These are phyloP conservation scores for Bombus sylvicola DNA, from an alignment of 1,140 invertebrate species.

Conservation along the genomic window DNA sequence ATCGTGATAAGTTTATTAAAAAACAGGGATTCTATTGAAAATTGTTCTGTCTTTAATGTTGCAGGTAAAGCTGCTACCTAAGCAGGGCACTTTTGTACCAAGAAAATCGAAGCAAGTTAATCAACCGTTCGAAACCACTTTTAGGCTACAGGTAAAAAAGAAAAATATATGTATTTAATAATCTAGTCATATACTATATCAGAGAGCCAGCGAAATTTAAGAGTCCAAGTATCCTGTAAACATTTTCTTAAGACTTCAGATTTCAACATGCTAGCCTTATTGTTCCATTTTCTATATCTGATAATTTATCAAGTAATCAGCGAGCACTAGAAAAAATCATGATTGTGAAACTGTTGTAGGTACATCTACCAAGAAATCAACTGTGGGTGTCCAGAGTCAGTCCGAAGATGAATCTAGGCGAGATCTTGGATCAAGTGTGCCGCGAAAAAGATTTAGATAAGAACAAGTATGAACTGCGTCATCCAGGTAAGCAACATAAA, in stretches of 20 bases:
- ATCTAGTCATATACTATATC: not conserved
- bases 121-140: slow-evolving; percentile 90
- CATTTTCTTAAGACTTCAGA: not conserved
- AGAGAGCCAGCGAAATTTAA: not conserved
- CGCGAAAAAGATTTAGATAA: slow-evolving; percentile 91
- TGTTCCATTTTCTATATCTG: slow-evolving; percentile 4
- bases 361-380: slow-evolving; percentile 93
- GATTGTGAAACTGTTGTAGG: slow-evolving; percentile 77
- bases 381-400: slow-evolving; percentile 90
- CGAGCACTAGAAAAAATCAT: not conserved
- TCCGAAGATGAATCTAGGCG: slow-evolving; percentile 86
- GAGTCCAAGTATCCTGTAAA: not conserved
- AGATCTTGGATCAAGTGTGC: slow-evolving; percentile 89
- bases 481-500: slow-evolving; percentile 85
- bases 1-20: not conserved
- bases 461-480: slow-evolving; percentile 89
- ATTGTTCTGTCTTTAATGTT: slow-evolving; percentile 60
- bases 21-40: not conserved
- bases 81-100: slow-evolving; percentile 80
- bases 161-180: not conserved
- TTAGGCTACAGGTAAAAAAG: slow-evolving; percentile 85
- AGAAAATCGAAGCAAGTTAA: slow-evolving; percentile 77
- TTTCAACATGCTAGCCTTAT: not conserved
- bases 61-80: slow-evolving; percentile 86
- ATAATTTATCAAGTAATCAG: not conserved